Base-by-base conservation (phyloP, 1,140 invertebrate species). In the Hypsibius dujardini region DNA sequence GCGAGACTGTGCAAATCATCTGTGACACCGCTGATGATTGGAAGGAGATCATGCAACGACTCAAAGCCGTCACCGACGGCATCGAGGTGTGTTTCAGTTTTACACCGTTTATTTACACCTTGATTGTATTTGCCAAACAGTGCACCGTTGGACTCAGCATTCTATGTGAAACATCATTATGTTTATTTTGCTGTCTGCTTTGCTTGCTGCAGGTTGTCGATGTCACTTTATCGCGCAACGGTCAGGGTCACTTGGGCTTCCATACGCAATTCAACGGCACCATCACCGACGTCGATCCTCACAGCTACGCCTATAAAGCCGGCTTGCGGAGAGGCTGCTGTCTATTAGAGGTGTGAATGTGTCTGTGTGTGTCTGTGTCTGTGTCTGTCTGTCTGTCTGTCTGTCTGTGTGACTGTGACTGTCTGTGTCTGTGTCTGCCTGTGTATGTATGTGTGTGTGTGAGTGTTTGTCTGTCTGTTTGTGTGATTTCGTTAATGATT, bases 191-290 rank as follows among this genome's bases (percentile, higher is more conserved):
- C n/a, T n/a, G n/a, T n/a, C n/a, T n/a, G n/a, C n/a, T n/a, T n/a
- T 56, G 50, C n/a, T 46, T 69, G 45, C 75, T 76, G n/a, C 74
- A 81, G 79, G 81, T 79, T 1, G 84, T 86, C 71, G 88, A 92
- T 76, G 82, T 89, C 75, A 87, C 84, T 62, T 80, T 89, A 74
- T 84, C 86, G 73, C 82, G 91, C 40, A 93, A 92, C 76, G 85
- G 85, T 60, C 82, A 88, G 59, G 87, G 90, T 50, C 90, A 95
- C 77, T 84, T 96, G 47, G 93, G 93, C 46, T 96, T 96, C 81
- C 91, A 96, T 79, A 90, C 96, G 45, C 91, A 95, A 77, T 89
- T 90, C 14, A 93, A 96, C 80, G 94, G 93, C 1, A 85, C 96
- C 1, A 90, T 97, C 1, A 95, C 90, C 1, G 88, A 94, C 77